These are phyloP conservation scores for Platyscelio sp. DNA, from an alignment of 2,888 invertebrate species.

Conservation along the genomic window DNA sequence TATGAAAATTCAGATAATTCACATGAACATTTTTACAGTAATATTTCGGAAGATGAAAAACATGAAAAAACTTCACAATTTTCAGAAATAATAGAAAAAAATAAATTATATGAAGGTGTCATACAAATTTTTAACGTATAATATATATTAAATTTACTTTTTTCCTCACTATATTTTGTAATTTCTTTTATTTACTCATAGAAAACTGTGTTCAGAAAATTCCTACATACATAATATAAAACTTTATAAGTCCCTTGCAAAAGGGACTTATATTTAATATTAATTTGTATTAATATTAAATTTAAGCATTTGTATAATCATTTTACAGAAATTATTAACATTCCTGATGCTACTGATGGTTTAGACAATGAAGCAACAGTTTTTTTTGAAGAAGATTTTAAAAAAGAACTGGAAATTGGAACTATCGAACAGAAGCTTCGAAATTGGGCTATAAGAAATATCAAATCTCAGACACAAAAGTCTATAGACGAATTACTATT, in stretches of 20 bases:
- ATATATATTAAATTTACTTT: neutral
- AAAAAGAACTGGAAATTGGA: neutral
- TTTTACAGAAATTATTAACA: neutral
- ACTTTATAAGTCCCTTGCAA: no score
- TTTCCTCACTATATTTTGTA: no score
- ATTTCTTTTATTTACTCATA: no score
- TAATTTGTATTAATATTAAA: neutral
- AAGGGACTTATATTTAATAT: no score
- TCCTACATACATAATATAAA: no score
- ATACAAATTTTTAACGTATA: no score
- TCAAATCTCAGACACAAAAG: conserved; percentile 23
- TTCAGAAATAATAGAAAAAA: neutral
- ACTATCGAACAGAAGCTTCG: conserved; percentile 26
- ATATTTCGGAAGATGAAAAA: neutral
- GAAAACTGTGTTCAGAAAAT: no score
- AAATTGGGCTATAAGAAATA: conserved; percentile 22
- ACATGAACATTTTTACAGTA: no score
- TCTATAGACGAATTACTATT: conserved; percentile 31
- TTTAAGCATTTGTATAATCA: neutral
- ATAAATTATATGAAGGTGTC: neutral
- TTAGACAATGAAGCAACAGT: neutral
- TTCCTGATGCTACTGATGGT: neutral
- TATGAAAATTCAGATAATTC: no score
- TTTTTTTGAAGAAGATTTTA: neutral
- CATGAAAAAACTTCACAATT: neutral